A percentile compares a stretch with the other conserved stretches of the same genome.
phyloP scores from a whole-genome alignment of 1,140 invertebrate genomes.

The Philotrypesis tridentata region DNA sequence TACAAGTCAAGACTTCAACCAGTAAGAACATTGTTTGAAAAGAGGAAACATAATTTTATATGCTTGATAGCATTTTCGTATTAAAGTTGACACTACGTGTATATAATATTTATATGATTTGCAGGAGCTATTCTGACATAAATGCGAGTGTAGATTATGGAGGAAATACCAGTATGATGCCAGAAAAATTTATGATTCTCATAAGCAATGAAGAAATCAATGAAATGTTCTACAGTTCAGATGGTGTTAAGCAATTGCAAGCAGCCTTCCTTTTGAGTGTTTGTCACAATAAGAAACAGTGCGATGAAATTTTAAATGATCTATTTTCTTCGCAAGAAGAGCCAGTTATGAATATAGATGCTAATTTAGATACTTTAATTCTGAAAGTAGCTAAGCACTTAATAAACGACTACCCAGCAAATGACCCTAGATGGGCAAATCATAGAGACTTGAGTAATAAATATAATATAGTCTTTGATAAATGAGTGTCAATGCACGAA shows the following conservation, averaged over 20 bases:
- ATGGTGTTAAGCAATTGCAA: conserved; percentile 80
- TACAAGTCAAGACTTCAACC: conserved; percentile 69
- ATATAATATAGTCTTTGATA: background rate
- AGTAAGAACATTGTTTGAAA: conserved; percentile 52
- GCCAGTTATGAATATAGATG: conserved; percentile 75
- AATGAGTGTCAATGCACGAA: conserved; percentile 88
- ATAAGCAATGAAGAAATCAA: conserved; percentile 83
- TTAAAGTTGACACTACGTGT: no score
- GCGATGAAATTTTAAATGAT: conserved; percentile 79
- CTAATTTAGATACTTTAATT: conserved; percentile 80
- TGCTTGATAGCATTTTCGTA: background rate
- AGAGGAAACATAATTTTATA: background rate
- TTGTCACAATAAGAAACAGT: conserved; percentile 73
- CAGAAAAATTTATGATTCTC: conserved; percentile 76
- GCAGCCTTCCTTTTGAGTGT: conserved; percentile 80
- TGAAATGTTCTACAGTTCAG: conserved; percentile 80
- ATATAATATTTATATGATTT: conserved; percentile 42
- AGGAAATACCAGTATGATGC: conserved; percentile 53
- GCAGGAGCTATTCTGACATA: conserved; percentile 63
- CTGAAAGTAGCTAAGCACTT: conserved; percentile 84
- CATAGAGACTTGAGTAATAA: conserved; percentile 65
- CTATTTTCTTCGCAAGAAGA: conserved; percentile 78
- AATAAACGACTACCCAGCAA: conserved; percentile 90
- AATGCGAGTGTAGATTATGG: conserved; percentile 61
- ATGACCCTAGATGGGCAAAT: conserved; percentile 88